phyloP scores from a whole-genome alignment of 2,888 invertebrate species.

The Cheilosia variabilis region DNA sequence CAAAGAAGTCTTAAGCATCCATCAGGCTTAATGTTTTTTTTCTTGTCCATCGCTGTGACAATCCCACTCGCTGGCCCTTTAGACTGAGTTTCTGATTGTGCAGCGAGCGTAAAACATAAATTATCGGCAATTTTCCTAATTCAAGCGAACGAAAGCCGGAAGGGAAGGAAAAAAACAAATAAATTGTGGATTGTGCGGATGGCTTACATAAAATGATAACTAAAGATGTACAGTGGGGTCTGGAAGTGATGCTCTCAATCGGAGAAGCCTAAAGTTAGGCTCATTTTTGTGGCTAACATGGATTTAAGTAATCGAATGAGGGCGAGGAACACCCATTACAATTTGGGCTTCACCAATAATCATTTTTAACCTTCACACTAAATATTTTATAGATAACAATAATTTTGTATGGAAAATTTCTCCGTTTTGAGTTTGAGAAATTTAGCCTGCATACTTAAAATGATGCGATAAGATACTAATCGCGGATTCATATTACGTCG shows the following conservation, averaged over 20 bases:
- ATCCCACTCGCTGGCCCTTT: background rate
- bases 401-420: too few relatives aligned
- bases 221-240: background rate
- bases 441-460: too few relatives aligned
- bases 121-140: constrained; percentile 39
- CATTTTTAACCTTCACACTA: too few relatives aligned
- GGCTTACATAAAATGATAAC: constrained; percentile 14
- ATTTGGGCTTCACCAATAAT: too few relatives aligned
- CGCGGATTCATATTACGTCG: too few relatives aligned
- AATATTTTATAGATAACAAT: too few relatives aligned
- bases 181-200: constrained; percentile 21
- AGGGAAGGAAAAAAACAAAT: constrained; percentile 9
- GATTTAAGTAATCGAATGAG: too few relatives aligned
- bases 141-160: constrained; percentile 24
- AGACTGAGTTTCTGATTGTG: background rate
- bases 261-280: background rate
- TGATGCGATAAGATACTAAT: too few relatives aligned
- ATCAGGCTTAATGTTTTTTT: constrained; percentile 29
- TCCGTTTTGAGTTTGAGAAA: too few relatives aligned
- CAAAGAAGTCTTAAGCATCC: constrained; percentile 42
- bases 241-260: background rate
- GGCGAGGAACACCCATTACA: too few relatives aligned
- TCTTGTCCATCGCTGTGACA: constrained; percentile 13
- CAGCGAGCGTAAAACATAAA: constrained; percentile 36
- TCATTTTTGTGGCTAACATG: too few relatives aligned